These are phyloP conservation scores for Amphiura filiformis DNA, from an alignment of 35 echinoderm and acorn worm genomes.

Conservation along the genomic window DNA sequence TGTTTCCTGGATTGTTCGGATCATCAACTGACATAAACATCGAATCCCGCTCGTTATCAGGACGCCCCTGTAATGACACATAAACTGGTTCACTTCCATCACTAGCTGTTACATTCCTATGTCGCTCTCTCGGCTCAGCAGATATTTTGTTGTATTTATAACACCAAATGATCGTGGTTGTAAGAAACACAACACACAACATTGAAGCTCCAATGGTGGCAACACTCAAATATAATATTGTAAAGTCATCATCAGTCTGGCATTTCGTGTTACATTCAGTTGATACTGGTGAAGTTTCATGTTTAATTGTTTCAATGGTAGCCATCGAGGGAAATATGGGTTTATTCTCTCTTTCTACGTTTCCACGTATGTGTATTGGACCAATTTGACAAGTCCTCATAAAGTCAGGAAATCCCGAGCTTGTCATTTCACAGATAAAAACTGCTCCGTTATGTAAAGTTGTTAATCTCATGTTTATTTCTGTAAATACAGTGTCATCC, in stretches of 20 bases:
- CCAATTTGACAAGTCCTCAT: not conserved
- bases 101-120: not conserved
- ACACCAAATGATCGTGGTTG: not conserved
- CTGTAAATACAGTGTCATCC: not conserved
- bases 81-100: conserved; percentile 4
- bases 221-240: not conserved
- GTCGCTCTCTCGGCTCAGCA: not conserved
- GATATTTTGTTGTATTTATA: not conserved
- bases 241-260: not conserved
- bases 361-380: not conserved
- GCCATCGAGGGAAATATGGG: not conserved
- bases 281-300: not conserved
- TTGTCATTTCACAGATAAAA: not conserved
- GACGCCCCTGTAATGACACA: not conserved
- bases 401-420: not conserved
- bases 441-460: not conserved
- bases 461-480: not conserved
- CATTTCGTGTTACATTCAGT: not conserved
- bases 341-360: not conserved
- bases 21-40: too few species aligned
- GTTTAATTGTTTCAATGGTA: not conserved
- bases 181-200: not conserved
- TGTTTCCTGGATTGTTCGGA: too few species aligned
- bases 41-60: too few species aligned
- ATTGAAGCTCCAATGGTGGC: not conserved